Evolutionary conservation across 2,113 vertebrate species (phyloP).

Genomic region (Setophaga petechia): DNA sequence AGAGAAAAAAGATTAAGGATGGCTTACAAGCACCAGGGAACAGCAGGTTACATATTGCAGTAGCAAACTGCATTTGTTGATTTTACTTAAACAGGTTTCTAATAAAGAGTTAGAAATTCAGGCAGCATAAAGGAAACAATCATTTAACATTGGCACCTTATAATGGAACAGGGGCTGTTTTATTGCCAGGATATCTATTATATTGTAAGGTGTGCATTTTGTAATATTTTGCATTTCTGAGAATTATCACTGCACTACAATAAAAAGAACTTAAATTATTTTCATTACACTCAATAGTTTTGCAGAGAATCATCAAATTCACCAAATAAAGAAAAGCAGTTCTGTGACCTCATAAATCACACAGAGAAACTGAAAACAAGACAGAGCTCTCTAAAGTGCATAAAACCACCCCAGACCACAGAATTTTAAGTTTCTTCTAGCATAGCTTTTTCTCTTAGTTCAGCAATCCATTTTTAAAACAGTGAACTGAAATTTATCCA

Average conservation of each 20-base stretch:
- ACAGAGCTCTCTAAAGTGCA: background rate
- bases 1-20: constrained; percentile 26
- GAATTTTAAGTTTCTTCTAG: background rate
- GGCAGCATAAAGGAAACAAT: background rate
- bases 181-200: background rate
- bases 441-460: background rate
- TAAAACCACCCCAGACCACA: rapidly evolving
- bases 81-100: background rate
- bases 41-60: background rate
- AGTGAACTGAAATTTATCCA: background rate
- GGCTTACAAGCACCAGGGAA: background rate
- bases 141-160: background rate
- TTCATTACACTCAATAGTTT: background rate
- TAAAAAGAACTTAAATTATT: background rate
- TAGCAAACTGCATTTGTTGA: background rate
- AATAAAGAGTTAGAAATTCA: background rate
- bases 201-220: background rate
- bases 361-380: background rate
- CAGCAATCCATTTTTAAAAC: background rate
- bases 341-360: background rate
- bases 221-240: background rate
- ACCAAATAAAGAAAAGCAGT: background rate
- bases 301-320: background rate
- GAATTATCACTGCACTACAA: background rate
- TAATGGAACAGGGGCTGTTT: background rate